Base-by-base conservation (phyloP, 2,797 vertebrate species). In the Buceros bicornis region DNA sequence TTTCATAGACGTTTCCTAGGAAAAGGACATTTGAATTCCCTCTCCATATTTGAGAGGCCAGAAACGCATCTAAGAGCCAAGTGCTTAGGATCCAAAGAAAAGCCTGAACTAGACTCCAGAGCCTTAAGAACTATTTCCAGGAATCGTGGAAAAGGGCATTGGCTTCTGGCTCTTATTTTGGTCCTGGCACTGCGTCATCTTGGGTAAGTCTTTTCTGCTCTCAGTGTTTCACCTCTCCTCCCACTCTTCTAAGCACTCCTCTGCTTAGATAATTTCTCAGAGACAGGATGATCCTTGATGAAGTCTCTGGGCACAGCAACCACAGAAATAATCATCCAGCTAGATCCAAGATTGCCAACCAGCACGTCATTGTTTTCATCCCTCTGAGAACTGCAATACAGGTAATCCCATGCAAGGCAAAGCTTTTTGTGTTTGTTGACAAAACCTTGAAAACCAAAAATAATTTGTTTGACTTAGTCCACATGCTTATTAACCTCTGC, bases 111-210 rank as follows among this genome's bases (percentile, higher is more conserved):
- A 48, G 47, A 70, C 35, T n/a, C 65, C 18, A 79, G 70, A n/a
- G 13, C 33, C 31, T 71, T 51, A 54, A 51, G 47, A 88, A 26
- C 24, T 82, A 8, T 82, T 92, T 73, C 40, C 70, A 74, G 35
- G 43, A 57, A 37, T 77, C 8, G 18, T 58, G 72, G 51, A 62
- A 11, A 33, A 62, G 35, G 33, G 6, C 0, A 0, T 58, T 64
- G 35, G 33, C 53, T 88, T 72, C 47, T 86, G 64, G 31, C 64
- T 85, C 28, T 42, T 87, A 6, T 87, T 93, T 91, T 89, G 64
- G 33, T 54, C 85, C 51, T 82, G 47, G 37, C 66, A 50, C 66
- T 43, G 16, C 4, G 0, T 69, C 51, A 42, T 54, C 56, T 50
- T 69, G 72, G 35, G 56, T 5, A 19, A 82, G 66, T 20, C 53